A percentile compares a stretch with the other conserved stretches of the same genome.
Conservation (phyloP, 2,888 invertebrate genomes). For the Thyatira batis region DNA sequence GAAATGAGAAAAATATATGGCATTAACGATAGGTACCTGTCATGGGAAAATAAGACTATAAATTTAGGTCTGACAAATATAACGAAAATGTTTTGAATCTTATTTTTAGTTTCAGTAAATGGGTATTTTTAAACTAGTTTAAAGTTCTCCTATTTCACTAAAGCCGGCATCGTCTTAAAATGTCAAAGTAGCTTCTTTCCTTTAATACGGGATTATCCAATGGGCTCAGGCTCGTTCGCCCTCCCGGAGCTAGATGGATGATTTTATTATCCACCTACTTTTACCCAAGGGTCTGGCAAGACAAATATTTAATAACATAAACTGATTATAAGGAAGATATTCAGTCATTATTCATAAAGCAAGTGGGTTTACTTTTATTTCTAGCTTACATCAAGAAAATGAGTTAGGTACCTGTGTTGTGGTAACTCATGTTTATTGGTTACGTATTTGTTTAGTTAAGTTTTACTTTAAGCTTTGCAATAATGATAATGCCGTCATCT, state of each 20-base stretch:
- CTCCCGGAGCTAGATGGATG: constrained; percentile 32
- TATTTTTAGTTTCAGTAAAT: background rate
- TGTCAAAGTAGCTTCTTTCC: constrained; percentile 16
- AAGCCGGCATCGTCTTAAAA: constrained; percentile 6
- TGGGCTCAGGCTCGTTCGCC: constrained; percentile 12
- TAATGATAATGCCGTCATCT: too few species aligned
- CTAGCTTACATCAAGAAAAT: too few species aligned
- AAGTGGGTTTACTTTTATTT: background rate
- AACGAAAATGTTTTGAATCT: too few species aligned
- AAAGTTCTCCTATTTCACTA: background rate
- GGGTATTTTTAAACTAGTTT: background rate
- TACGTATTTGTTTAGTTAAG: too few species aligned
- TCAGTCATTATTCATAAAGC: background rate
- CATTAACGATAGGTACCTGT: too few species aligned
- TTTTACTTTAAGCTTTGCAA: too few species aligned
- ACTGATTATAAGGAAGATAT: background rate
- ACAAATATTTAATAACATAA: background rate
- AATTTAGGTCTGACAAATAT: too few species aligned
- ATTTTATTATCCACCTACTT: constrained; percentile 29
- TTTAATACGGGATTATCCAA: constrained; percentile 27
- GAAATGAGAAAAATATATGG: too few species aligned
- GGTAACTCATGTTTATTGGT: too few species aligned
- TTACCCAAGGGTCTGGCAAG: background rate
- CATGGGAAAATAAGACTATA: too few species aligned
- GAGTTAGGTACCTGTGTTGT: too few species aligned